These are phyloP conservation scores for Epistrophe eligans DNA, from an alignment of 2,888 invertebrate genomes.

Conservation along the genomic window DNA sequence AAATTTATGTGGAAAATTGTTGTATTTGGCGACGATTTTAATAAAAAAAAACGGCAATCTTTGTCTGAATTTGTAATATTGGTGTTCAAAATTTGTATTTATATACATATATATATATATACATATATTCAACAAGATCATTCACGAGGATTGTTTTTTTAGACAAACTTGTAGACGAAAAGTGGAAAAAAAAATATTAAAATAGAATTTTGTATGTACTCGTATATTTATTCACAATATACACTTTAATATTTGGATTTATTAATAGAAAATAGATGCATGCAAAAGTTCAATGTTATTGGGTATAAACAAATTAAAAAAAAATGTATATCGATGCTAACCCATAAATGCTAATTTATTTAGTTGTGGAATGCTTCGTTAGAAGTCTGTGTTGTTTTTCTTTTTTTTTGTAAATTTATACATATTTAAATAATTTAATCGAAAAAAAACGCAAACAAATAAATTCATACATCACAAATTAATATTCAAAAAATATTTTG, in stretches of 20 bases:
- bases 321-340: conserved; percentile 11
- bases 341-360: conserved; percentile 7
- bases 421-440: conserved; percentile 53
- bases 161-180: conserved; percentile 8
- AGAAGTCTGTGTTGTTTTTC: conserved; percentile 39
- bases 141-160: conserved; percentile 23
- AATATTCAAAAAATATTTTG: conserved; percentile 18
- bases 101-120: neutral
- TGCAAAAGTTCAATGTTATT: conserved; percentile 31
- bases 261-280: conserved; percentile 38
- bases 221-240: conserved; percentile 34
- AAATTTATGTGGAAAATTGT: conserved; percentile 27
- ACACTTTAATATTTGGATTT: conserved; percentile 25
- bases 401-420: conserved; percentile 71
- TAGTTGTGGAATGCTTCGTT: conserved; percentile 47
- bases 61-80: conserved; percentile 22
- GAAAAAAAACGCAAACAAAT: conserved; percentile 67
- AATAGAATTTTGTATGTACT: conserved; percentile 33
- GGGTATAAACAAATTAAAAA: neutral
- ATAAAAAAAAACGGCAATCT: neutral
- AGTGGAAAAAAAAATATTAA: conserved; percentile 1
- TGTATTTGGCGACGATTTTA: conserved; percentile 40
- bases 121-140: neutral
- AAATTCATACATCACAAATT: conserved; percentile 60
- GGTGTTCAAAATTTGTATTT: conserved; percentile 49